Evolutionary conservation across 2,113 vertebrate species (phyloP).

Genomic region (Rhabdomys dilectus): DNA sequence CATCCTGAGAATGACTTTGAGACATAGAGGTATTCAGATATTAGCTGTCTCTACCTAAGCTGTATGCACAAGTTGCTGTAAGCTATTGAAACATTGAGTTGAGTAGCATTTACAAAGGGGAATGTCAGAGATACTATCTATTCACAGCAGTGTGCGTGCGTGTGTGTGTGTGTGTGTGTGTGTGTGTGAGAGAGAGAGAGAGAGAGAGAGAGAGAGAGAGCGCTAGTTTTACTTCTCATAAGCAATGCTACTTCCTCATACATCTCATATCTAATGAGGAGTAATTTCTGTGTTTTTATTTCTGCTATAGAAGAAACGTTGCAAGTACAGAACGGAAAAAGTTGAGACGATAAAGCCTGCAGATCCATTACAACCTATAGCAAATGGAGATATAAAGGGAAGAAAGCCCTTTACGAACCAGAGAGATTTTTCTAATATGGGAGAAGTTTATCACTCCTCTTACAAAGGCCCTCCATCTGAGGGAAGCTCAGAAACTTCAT

Average conservation of each 20-base stretch:
- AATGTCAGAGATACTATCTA: neutral
- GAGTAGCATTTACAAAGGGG: neutral
- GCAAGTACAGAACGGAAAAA: conserved; percentile 95
- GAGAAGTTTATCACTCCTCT: conserved; percentile 89
- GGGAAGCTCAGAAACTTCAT: conserved; percentile 94
- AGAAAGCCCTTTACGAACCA: conserved; percentile 91
- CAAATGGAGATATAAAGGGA: conserved; percentile 91
- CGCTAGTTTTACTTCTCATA: conserved; percentile 21
- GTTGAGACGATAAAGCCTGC: conserved; percentile 91
- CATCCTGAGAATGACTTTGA: neutral
- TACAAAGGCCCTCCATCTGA: conserved; percentile 92
- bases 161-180: no score
- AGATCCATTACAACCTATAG: conserved; percentile 83
- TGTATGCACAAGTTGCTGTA: neutral
- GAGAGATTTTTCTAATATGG: conserved; percentile 89
- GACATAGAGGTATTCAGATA: neutral
- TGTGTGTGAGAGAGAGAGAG: no score
- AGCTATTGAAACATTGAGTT: conserved; percentile 8
- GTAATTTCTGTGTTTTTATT: conserved; percentile 60
- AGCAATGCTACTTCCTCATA: conserved; percentile 24
- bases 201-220: neutral
- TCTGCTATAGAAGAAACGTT: conserved; percentile 94
- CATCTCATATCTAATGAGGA: conserved; percentile 13
- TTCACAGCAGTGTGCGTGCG: neutral
- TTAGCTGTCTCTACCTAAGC: neutral